Evolutionary conservation across 2,113 vertebrate species (phyloP), one percentile per base, ranked within the genome.

Genomic region (Potamarius usumacintae): DNA sequence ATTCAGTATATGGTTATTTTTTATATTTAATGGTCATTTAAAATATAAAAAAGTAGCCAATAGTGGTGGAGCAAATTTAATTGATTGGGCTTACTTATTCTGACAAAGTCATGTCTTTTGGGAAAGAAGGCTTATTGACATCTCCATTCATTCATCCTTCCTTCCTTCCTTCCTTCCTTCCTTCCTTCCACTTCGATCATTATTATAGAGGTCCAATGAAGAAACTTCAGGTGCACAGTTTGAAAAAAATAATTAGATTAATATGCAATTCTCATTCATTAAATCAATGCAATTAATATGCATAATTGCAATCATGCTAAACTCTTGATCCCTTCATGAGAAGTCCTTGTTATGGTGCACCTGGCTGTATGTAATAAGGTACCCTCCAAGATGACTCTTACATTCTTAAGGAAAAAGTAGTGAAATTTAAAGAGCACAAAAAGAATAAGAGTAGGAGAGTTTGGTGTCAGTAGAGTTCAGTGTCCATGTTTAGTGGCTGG

Each of bases 241-340:
- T n/a, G 25, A 65, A 65, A 65, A n/a, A 10, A 42, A 42, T 20
- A 42, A 72, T 72, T 42, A 20, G 15, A 20, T 42, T 42, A 34
- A 72, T 34, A 72, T 72, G 69, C 69, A 42, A 72, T n/a, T 52
- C 10, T 5, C 25, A 78, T 53, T 53, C 0, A n/a, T 72, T 78
- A n/a, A 53, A 76, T 10, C 50, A 92, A 93, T 94, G 92, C 92
- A 88, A 94, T 94, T 94, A 93, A 72, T 72, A 34, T 42, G 76
- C 65, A 86, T 0, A 91, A 90, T 94, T 93, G 22, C 90, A 91
- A 90, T 92, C 90, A 91, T 89, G 90, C 89, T 91, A 92, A 93
- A 90, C 92, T 92, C 88, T 92, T 94, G 93, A 94, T 94, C 92
- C 92, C 5, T 78, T 7, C 63, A 82, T 34, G 62, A 60, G 62